Evolutionary conservation across 2,113 vertebrate species (phyloP).

Genomic region (Craseonycteris thonglongyai): DNA sequence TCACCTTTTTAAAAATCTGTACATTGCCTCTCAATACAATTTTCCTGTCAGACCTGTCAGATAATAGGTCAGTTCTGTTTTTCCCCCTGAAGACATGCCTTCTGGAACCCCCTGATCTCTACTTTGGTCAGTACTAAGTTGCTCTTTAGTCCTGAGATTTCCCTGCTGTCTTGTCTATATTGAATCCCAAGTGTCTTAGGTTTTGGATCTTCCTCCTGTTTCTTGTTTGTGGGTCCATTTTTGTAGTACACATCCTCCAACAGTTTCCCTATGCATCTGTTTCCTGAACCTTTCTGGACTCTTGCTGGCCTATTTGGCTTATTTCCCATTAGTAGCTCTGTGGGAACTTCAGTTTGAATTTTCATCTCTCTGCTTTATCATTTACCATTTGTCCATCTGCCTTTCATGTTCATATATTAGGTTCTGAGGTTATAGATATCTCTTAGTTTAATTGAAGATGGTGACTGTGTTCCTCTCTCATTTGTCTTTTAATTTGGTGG

Average conservation of each 20-base stretch:
- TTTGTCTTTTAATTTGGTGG: not conserved
- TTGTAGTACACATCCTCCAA: not conserved
- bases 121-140: not conserved
- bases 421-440: not conserved
- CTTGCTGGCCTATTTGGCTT: not conserved
- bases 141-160: not conserved
- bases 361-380: not conserved
- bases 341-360: not conserved
- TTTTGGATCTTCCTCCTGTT: not conserved
- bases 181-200: not conserved
- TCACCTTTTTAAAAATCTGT: not conserved
- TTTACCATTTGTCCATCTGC: not conserved
- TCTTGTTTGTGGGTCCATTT: not conserved
- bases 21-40: not conserved
- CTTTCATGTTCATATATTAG: not conserved
- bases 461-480: not conserved
- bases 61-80: not conserved
- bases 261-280: not conserved
- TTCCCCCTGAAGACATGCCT: not conserved
- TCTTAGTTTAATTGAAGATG: slow-evolving; percentile 19
- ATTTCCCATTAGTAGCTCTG: not conserved
- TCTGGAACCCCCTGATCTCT: not conserved
- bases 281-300: not conserved
- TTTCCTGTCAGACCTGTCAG: not conserved
- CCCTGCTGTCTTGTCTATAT: not conserved